A percentile compares a stretch with the other conserved stretches of the same genome.
Conservation (phyloP, 1,140 invertebrate genomes). For the Dryas iulia region DNA sequence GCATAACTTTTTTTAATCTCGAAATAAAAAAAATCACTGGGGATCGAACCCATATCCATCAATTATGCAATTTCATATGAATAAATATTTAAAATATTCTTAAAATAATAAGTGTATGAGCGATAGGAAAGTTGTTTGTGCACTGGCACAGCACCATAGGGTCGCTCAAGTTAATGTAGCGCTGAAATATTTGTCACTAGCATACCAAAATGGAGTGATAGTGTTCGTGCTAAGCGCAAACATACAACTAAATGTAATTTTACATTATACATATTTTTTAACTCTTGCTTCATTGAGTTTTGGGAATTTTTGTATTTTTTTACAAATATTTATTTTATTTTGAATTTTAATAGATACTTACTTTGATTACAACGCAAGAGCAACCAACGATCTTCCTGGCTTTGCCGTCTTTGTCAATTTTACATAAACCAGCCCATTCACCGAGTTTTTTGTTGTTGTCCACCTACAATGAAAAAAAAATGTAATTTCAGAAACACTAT, state of each 20-base stretch:
- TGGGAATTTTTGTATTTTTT: too few relatives aligned
- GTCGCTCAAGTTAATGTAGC: conserved; percentile 58
- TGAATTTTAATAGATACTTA: conserved; percentile 57
- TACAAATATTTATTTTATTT: too few relatives aligned
- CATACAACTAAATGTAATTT: too few relatives aligned
- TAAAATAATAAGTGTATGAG: conserved; percentile 44
- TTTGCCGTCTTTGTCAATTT: conserved; percentile 99
- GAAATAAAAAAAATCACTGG: too few relatives aligned
- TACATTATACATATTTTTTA: too few relatives aligned
- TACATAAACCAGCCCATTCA: conserved; percentile 99
- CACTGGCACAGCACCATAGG: conserved; percentile 67
- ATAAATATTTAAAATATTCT: too few relatives aligned
- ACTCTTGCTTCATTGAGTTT: too few relatives aligned
- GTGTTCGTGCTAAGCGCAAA: conserved; percentile 70
- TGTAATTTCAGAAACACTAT: too few relatives aligned
- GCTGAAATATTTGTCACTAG: conserved; percentile 47
- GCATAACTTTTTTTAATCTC: too few relatives aligned
- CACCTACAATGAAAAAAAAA: conserved; percentile 82
- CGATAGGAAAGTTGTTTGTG: conserved; percentile 70
- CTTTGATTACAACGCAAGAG: conserved; percentile 98
- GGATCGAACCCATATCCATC: too few relatives aligned
- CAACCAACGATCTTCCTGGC: conserved; percentile 99
- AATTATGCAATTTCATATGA: too few relatives aligned
- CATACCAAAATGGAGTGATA: conserved; percentile 32
- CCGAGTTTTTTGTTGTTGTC: conserved; percentile 99